Conservation (phyloP, 1,140 invertebrate genomes). For the Temnothorax nylanderi region DNA sequence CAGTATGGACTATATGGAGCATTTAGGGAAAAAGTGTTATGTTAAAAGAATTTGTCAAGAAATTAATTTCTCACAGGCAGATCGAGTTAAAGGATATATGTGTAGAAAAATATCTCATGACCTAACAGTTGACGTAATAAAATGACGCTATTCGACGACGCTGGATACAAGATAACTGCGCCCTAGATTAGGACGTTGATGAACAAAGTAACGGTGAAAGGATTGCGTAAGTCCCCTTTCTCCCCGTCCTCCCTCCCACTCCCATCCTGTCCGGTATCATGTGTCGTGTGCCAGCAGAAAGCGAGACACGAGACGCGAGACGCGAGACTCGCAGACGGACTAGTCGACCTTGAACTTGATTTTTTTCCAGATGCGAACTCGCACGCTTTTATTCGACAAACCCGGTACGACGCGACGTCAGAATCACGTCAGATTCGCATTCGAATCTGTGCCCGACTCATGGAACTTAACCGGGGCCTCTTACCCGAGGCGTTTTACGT, state of each 20-base stretch:
- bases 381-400: not conserved
- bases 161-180: not conserved
- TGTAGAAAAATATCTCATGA: not conserved
- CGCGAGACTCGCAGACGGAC: constrained; percentile 12
- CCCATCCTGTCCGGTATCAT: constrained; percentile 22
- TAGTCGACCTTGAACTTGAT: constrained; percentile 57
- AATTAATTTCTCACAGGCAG: not conserved
- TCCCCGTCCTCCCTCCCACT: not conserved
- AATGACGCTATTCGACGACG: not conserved
- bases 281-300: constrained; percentile 59
- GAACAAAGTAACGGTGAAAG: constrained; percentile 75
- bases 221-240: constrained; percentile 75
- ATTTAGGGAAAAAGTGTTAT: not conserved
- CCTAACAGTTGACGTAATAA: not conserved
- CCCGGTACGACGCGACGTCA: not conserved
- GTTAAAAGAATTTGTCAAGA: not conserved
- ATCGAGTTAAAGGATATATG: not conserved
- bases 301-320: not conserved
- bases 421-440: not conserved
- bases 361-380: constrained; percentile 26
- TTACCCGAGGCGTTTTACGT: not conserved
- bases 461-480: not conserved
- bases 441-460: not conserved
- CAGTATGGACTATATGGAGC: not conserved
- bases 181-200: constrained; percentile 42